Base-by-base conservation (phyloP, 2,113 vertebrate genomes). In the Zosterops pallidus region DNA sequence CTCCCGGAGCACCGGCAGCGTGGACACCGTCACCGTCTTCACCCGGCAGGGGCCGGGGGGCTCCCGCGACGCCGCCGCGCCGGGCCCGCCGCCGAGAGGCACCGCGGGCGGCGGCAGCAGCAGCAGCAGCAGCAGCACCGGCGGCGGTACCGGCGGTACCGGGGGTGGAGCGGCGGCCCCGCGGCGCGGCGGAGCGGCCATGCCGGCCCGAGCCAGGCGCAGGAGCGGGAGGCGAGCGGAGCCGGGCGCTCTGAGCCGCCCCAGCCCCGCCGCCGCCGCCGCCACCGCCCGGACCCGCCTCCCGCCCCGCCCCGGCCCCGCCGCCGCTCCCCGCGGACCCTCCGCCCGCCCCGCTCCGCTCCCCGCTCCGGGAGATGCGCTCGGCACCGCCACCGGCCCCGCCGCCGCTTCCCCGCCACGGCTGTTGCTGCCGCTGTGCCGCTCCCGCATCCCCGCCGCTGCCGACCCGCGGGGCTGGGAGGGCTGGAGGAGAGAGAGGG, bases 21-120 rank as follows among this genome's bases (percentile, higher is more conserved):
- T 99, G 91, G 99, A 99, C 74, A 99, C 99, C 81, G 98, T 99
- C 50, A 99, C 99, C 56, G 98, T 98, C 96, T 99, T 99, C 95
- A 99, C 97, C 77, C 99, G 98, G 94, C 99, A 99, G 5, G 97
- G 97, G 83, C 97, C 96, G 81, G 96, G 89, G 64, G 94, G 96
- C 75, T 95, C 95, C 96, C 94, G 97, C 13, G 95, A 81, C 70
- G 97, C 97, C 84, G 95, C 92, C 83, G 96, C 90, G 60, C 95
- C 76, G 84, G 96, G 95, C 86, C 97, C 97, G 91, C 91, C 85
- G 91, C 94, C 88, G 35, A 35, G 35, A 35, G 35, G 35, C 35
- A 35, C 35, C 35, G 35, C 35, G 35, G 35, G 35, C 35, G 35
- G 35, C 35, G 35, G 35, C 35, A 35, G 35, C 35, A 35, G 35